Evolutionary conservation across 2,797 vertebrate genomes (phyloP), one percentile per base, ranked within the genome.

Genomic region (Notamacropus eugenii): DNA sequence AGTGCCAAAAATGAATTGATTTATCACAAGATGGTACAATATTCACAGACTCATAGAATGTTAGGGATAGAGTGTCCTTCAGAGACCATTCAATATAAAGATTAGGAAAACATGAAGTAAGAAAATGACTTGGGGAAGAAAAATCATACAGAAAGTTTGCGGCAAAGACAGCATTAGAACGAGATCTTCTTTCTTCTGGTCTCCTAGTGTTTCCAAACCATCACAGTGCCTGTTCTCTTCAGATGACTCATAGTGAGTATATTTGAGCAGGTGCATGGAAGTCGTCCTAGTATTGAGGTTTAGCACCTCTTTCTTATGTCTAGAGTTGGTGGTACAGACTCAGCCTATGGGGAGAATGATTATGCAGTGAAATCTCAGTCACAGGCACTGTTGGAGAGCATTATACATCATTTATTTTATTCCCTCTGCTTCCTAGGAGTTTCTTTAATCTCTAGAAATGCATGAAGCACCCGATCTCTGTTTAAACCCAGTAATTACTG

Each of bases 401-500:
- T 92, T 93, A 40, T 91, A 29, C 55, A 16, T 90, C 2, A 52
- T 40, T 93, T 74, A 12, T 2, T 92, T 54, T 28, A 28, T 55
- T 90, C n/a, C 24, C 19, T 92, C 94, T 34, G 54, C 91, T 96
- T 97, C 40, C 58, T 87, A 54, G 62, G 58, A 91, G n/a, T 90
- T 62, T 95, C 90, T 58, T 74, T 90, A 92, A 52, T 82, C 24
- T n/a, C 74, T 94, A 90, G 94, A 62, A 34, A 54, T 27, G 40
- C 12, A 12, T 95, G 92, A 54, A 16, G 14, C 58, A 27, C 92
- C 59, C 92, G 91, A 92, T 50, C 8, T 90, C 1, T 74, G 34
- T 54, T 94, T 93, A 40, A 67, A 92, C 93, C 93, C 5, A 82
- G 95, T 94, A 34, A 94, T 92, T 96, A 31, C 55, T 90, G 28